Percentiles rank a stretch among this genome's conserved stretches.
Evolutionary conservation across 2,113 vertebrate species (phyloP).

Genomic region (Neotoma lepida): DNA sequence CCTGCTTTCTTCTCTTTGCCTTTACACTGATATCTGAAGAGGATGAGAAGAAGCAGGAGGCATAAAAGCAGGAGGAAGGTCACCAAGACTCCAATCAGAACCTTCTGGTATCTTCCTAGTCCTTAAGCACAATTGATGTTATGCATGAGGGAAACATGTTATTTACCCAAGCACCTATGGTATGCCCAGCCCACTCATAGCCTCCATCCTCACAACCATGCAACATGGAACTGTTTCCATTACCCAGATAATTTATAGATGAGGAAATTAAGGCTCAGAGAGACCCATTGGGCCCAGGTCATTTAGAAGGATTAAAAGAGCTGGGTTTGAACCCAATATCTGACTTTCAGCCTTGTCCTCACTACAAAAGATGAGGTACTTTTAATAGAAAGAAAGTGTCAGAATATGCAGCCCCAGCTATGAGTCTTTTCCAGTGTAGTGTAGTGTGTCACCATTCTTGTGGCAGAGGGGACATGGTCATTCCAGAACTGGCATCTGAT

Average conservation of each 20-base stretch:
- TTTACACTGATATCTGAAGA: rapidly evolving
- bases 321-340: too few species aligned
- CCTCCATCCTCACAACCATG: too few species aligned
- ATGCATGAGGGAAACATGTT: rapidly evolving
- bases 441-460: too few species aligned
- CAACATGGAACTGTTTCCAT: too few species aligned
- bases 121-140: neutral
- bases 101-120: neutral
- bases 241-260: neutral
- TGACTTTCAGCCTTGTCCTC: neutral
- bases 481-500: neutral
- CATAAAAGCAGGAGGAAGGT: neutral
- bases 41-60: neutral
- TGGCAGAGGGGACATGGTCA: neutral
- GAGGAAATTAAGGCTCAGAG: neutral
- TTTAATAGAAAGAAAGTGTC: neutral
- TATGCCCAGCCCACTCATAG: rapidly evolving
- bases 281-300: neutral
- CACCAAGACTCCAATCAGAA: neutral
- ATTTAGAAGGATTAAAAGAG: neutral
- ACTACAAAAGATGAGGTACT: neutral
- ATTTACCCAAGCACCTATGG: neutral
- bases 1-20: neutral
- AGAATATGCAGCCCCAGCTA: neutral
- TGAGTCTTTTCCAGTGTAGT: too few species aligned